Evolutionary conservation across 2,113 vertebrate species (phyloP), one percentile per base, ranked within the genome.

Genomic region (Myrmophylax atrothorax): DNA sequence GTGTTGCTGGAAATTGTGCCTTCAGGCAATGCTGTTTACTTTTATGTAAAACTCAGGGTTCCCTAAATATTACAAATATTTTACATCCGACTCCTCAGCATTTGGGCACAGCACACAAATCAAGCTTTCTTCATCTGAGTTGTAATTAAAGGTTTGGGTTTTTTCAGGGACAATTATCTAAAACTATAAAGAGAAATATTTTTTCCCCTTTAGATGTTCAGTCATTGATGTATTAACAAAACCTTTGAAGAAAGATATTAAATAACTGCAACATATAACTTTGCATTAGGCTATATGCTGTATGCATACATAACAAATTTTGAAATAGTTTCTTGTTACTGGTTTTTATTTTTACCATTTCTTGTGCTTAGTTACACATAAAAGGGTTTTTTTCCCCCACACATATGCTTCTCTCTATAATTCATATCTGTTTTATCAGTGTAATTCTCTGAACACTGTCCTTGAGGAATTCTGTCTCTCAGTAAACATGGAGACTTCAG

Each of bases 11-110:
- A 99, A 99, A 99, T 99, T 99, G 99, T 99, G 99, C 99, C 99
- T 99, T 98, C 98, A 99, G 99, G 99, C 99, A 99, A 99, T 98
- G 99, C 99, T 99, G 99, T 99, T 99, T 99, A 99, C 99, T 99
- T 99, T 99, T 99, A 99, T 99, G 99, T 99, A 99, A 98, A 99
- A 99, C 98, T 98, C 98, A 96, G 98, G 98, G 98, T 98, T 98
- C 98, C 98, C 98, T 98, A 99, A 99, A 98, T 98, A 99, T 98
- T 98, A 99, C 98, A 99, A 99, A 98, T 99, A 99, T 98, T 98
- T 98, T 98, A 98, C 98, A 98, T 98, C 97, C 96, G 95, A 98
- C 98, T 98, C 98, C 98, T 98, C 98, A 98, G 98, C 98, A 97
- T 98, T 98, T 97, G 97, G 97, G 97, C 96, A 90, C 94, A 93